These are phyloP conservation scores for Pungitius pungitius DNA, from an alignment of 2,113 vertebrate genomes.

Conservation along the genomic window DNA sequence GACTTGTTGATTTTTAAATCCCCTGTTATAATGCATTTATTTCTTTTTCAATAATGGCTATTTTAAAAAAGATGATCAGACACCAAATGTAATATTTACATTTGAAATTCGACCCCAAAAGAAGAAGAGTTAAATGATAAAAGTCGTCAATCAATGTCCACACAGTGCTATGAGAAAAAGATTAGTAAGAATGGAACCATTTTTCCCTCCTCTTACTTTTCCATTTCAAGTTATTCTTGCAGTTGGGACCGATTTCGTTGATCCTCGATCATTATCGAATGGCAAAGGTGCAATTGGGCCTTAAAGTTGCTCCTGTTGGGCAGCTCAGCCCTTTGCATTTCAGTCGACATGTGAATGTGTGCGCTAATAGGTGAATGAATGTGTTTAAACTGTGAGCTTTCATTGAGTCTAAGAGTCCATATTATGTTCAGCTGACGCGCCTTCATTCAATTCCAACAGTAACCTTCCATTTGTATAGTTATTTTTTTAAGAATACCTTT, in stretches of 20 bases:
- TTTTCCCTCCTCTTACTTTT: not conserved
- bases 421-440: not conserved
- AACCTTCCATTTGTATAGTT: not conserved
- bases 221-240: not conserved
- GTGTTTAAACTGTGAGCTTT: not conserved
- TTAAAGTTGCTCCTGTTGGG: not conserved
- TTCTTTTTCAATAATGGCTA: not conserved
- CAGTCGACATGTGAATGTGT: not conserved
- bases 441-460: not conserved
- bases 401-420: no score
- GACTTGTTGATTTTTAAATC: not conserved
- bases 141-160: no score
- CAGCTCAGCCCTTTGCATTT: not conserved
- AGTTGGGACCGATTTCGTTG: not conserved
- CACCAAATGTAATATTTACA: not conserved
- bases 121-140: not conserved
- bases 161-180: not conserved
- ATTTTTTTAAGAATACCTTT: not conserved
- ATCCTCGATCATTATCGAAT: not conserved
- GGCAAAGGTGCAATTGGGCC: not conserved
- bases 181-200: not conserved
- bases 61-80: not conserved
- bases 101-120: not conserved
- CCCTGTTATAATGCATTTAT: not conserved
- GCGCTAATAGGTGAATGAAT: not conserved